Conservation (phyloP, 2,113 vertebrate species). For the Ranitomeya imitator region DNA sequence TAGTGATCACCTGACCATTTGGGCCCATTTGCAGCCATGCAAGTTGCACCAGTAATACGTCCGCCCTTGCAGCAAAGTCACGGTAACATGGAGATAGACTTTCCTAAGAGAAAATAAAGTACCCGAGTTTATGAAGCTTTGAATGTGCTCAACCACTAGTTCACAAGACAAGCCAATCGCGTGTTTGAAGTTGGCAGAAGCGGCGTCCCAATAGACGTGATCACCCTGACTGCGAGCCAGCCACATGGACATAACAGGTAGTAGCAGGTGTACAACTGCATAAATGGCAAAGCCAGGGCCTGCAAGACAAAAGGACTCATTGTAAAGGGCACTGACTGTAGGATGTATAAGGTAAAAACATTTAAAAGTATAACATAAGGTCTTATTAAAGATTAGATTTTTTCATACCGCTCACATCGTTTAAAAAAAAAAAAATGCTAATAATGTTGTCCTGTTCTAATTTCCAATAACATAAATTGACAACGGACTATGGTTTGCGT, state of each 20-base stretch:
- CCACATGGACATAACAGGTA: constrained; percentile 96
- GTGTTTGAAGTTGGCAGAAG: constrained; percentile 95
- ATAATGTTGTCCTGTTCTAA: neutral
- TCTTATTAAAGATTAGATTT: neutral
- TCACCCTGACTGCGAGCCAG: constrained; percentile 91
- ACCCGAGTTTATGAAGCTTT: constrained; percentile 93
- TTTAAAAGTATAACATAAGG: neutral
- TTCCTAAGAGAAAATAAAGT: neutral
- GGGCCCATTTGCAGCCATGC: too few species aligned
- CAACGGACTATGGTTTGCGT: neutral
- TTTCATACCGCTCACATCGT: neutral
- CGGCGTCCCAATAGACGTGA: constrained; percentile 93
- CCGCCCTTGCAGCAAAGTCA: neutral
- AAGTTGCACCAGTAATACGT: too few species aligned
- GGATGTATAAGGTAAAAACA: neutral
- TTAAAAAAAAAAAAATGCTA: neutral
- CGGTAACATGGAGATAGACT: neutral
- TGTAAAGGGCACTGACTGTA: neutral
- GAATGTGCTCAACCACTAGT: constrained; percentile 94
- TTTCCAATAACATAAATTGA: neutral
- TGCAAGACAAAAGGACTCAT: constrained; percentile 60
- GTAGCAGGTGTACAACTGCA: constrained; percentile 91
- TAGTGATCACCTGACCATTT: too few species aligned
- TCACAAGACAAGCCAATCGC: constrained; percentile 95
- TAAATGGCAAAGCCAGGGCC: constrained; percentile 97